Base-by-base conservation (phyloP, 2,113 vertebrate species). In the Protobothrops mucrosquamatus region DNA sequence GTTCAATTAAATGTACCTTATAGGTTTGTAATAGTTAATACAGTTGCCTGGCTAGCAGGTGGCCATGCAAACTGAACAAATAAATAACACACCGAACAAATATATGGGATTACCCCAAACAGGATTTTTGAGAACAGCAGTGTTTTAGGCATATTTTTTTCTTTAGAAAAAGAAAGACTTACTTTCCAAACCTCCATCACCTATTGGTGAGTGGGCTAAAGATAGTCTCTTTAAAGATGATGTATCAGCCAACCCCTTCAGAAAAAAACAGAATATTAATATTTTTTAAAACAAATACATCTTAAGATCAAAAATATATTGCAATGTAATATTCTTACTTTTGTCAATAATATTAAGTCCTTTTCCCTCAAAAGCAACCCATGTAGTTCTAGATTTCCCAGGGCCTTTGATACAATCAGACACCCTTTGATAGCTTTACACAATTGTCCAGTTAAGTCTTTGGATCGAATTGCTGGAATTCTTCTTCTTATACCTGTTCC, bases 161-260 rank as follows among this genome's bases (percentile, higher is more conserved):
- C 4, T 55, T 92, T 46, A 93, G 89, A 89, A 3, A 91, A 93
- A 92, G 92, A 59, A 92, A 91, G 96, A 95, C 98, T 98, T 96
- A 99, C 99, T 98, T 97, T 99, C 98, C 91, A 99, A 96, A 43
- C 99, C 99, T 94, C 97, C 97, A 95, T 99, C 99, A 96, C 97
- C 97, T 95, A 99, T 98, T 59, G 98, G 98, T 97, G 98, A 99
- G 95, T 98, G 97, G 55, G 98, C 98, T 95, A 99, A 96, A 89
- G 98, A 99, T 22, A 99, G 59, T 91, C 97, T 97, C 94, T 99
- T 98, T 96, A 99, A 95, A 88, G 98, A 98, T 54, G 97, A 56
- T 29, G 98, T 98, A 96, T 98, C 96, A 88, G 98, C 97, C 96
- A 99, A 97, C 89, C 99, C 99, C 99, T 99, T 94, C 48, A 95